phyloP scores from a whole-genome alignment of 2,113 vertebrate species.

The Ornithorhynchus anatinus region DNA sequence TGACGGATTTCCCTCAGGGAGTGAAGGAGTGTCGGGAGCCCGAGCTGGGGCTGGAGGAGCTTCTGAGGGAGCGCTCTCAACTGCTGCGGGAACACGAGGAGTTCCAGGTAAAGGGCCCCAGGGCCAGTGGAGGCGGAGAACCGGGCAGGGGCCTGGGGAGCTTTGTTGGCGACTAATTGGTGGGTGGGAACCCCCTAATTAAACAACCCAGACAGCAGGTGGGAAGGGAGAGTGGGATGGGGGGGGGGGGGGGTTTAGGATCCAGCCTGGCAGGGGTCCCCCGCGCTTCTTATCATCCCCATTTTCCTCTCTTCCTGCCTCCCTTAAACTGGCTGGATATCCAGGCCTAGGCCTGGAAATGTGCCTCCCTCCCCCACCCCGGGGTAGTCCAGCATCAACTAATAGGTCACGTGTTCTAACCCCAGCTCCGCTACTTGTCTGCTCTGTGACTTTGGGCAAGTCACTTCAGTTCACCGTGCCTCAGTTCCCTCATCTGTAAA shows the following conservation, averaged over 20 bases:
- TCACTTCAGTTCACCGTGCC: no score
- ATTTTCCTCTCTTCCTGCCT: background rate
- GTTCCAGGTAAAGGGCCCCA: conserved; percentile 73
- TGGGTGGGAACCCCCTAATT: background rate
- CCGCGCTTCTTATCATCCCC: no score
- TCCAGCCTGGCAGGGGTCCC: background rate
- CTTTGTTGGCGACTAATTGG: no score
- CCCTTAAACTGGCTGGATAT: background rate
- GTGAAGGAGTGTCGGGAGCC: conserved; percentile 79
- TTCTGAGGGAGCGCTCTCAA: conserved; percentile 74
- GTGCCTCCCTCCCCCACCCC: background rate
- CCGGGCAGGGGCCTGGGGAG: background rate
- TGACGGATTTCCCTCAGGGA: conserved; percentile 80
- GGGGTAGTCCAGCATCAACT: no score
- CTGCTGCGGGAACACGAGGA: conserved; percentile 81
- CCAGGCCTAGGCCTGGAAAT: background rate
- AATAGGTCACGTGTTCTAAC: no score
- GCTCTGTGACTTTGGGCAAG: no score
- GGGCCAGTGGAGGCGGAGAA: fast-evolving
- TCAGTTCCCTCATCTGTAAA: no score
- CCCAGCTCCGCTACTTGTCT: no score
- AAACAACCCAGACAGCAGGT: no score
- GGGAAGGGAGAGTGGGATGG: no score
- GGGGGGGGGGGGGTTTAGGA: background rate
- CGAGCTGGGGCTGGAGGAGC: conserved; percentile 77